These are phyloP conservation scores for Tinea trinotella DNA, from an alignment of 2,888 invertebrate species.

Conservation along the genomic window DNA sequence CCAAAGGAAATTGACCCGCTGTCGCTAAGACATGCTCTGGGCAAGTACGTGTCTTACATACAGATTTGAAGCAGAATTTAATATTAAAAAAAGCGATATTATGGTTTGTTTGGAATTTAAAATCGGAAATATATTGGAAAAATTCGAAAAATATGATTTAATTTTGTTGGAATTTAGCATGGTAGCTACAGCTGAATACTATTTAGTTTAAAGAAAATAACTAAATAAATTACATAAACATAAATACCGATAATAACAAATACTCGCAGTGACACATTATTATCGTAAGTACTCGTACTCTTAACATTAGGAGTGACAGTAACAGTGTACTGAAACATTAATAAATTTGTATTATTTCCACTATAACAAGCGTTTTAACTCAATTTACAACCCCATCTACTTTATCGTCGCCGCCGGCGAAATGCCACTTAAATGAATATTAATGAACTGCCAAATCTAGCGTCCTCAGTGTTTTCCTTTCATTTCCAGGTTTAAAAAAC, in stretches of 20 bases:
- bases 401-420: not conserved
- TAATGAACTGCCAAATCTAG: slow-evolving; percentile 6
- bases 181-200: no score
- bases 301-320: not conserved
- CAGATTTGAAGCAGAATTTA: not conserved
- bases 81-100: slow-evolving; percentile 11
- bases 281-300: no score
- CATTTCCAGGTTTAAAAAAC: not conserved
- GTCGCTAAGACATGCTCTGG: slow-evolving; percentile 14
- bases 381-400: slow-evolving; percentile 8
- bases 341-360: not conserved
- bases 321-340: not conserved
- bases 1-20: slow-evolving; percentile 17
- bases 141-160: not conserved
- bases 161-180: not conserved
- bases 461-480: not conserved
- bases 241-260: no score
- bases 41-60: slow-evolving; percentile 16
- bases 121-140: not conserved
- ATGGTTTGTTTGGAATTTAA: not conserved
- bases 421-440: slow-evolving; percentile 6
- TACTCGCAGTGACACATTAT: not conserved
- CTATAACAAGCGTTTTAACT: slow-evolving; percentile 6
- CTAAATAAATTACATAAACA: no score
- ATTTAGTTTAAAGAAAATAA: no score